phyloP scores from a whole-genome alignment of 2,113 vertebrate species.

The Hydrochoerus hydrochaeris region DNA sequence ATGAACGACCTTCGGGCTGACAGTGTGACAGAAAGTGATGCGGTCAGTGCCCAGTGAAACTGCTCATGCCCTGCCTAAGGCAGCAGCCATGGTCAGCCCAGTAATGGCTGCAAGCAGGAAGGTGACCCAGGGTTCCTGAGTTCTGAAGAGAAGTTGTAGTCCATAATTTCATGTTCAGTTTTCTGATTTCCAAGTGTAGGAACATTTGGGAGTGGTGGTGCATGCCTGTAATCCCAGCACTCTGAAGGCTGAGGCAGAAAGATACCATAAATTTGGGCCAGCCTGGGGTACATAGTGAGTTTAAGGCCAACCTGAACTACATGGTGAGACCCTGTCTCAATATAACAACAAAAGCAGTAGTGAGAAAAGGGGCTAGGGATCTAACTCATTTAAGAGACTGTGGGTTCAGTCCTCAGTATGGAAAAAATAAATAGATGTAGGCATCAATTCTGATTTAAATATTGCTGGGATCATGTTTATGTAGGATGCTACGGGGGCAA shows the following conservation, averaged over 20 bases:
- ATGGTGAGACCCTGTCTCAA: not conserved
- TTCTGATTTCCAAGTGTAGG: not conserved
- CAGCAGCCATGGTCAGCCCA: not conserved
- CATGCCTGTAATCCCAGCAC: not conserved
- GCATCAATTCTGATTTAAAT: not conserved
- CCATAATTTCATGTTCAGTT: not conserved
- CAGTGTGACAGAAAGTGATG: not conserved
- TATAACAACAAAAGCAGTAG: too few species aligned
- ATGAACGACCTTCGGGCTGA: not conserved
- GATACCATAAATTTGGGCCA: not conserved
- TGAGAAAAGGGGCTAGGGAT: not conserved
- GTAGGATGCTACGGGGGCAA: not conserved
- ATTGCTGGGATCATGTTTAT: not conserved
- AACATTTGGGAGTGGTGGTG: not conserved
- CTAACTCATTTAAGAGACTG: not conserved
- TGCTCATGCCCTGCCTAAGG: not conserved
- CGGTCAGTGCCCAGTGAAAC: not conserved
- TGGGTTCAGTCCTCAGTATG: not conserved
- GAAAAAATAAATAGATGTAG: not conserved
- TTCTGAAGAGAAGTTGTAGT: not conserved
- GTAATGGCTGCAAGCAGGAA: not conserved
- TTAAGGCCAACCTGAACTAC: not conserved
- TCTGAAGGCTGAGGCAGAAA: not conserved
- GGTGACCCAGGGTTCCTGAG: not conserved
- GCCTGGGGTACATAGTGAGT: not conserved